Evolutionary conservation across 1,140 invertebrate species (phyloP), one percentile per base, ranked within the genome.

Genomic region (Colletes gigas): DNA sequence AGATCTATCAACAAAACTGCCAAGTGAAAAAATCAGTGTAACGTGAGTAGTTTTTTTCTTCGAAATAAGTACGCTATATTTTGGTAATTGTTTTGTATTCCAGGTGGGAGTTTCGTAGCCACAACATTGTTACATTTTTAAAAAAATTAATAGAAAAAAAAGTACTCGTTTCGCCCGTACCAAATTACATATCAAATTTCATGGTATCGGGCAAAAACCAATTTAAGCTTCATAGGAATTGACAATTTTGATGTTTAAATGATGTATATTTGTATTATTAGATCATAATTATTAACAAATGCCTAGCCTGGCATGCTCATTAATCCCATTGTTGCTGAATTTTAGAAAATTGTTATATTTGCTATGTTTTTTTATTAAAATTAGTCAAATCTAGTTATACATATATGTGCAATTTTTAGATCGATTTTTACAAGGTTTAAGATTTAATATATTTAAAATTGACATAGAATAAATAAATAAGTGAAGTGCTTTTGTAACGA

Each of bases 51-150:
- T 69, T 55, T 30, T 65, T 50, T 50, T 30, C 30, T 50, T 50
- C 50, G 12, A 10, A 50, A 50, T 50, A 50, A 50, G 8, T 50
- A 50, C n/a, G n/a, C n/a, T 50, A 50, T 70, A 68, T 65, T 65
- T 67, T 44, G 62, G 39, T 81, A 73, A 30, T 1, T 1, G 1
- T 30, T 30, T 30, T 30, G 30, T 80, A 10, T 87, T 87, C 76
- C 55, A 91, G 87, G 52, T 92, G 88, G 88, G 83, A 90, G 74
- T 91, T 91, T 75, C 86, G 73, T 30, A 91, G 91, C 75, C 72
- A 44, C 14, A 88, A 89, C 59, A 73, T 92, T 63, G 76, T 75
- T 12, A 69, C 60, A 8, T 88, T 87, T 39, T 75, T 92, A 62
- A 87, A 74, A 54, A 76, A 74, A 72, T 72, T 92, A 57, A 78